Conservation (phyloP, 2,888 invertebrate species). For the Cotesia congregata region DNA sequence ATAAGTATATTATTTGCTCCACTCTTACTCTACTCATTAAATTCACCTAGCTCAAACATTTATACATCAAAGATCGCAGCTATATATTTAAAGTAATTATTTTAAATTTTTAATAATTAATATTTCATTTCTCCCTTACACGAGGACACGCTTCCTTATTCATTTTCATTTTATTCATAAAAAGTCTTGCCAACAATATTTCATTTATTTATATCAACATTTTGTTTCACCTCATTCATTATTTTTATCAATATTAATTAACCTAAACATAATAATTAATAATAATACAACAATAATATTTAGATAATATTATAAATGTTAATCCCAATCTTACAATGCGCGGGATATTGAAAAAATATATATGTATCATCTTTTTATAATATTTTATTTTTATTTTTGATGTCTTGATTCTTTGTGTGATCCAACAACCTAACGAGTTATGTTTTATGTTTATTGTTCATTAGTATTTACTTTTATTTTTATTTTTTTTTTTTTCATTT, state of each 20-base stretch:
- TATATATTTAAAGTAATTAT: not conserved
- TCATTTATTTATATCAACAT: not conserved
- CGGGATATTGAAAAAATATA: slow-evolving; percentile 11
- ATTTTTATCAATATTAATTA: too few relatives aligned
- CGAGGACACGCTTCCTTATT: not conserved
- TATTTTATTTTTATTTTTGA: not conserved
- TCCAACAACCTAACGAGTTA: slow-evolving; percentile 8
- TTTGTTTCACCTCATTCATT: too few relatives aligned
- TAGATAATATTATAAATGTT: not conserved
- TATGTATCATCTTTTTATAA: not conserved
- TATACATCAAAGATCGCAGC: slow-evolving; percentile 6
- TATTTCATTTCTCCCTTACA: not conserved
- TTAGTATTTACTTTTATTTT: too few relatives aligned
- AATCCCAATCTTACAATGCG: slow-evolving; percentile 3
- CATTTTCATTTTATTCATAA: not conserved
- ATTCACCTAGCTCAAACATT: slow-evolving; percentile 2
- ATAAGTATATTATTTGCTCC: not conserved
- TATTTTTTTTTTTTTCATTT: too few relatives aligned
- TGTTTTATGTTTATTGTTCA: not conserved
- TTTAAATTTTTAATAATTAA: too few relatives aligned
- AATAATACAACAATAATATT: too few relatives aligned
- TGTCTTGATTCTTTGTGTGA: not conserved
- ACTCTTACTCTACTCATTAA: not conserved
- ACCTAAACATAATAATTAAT: too few relatives aligned
- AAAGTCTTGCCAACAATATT: not conserved